Conservation (phyloP, 2,797 vertebrate species). For the Discoglossus pictus region DNA sequence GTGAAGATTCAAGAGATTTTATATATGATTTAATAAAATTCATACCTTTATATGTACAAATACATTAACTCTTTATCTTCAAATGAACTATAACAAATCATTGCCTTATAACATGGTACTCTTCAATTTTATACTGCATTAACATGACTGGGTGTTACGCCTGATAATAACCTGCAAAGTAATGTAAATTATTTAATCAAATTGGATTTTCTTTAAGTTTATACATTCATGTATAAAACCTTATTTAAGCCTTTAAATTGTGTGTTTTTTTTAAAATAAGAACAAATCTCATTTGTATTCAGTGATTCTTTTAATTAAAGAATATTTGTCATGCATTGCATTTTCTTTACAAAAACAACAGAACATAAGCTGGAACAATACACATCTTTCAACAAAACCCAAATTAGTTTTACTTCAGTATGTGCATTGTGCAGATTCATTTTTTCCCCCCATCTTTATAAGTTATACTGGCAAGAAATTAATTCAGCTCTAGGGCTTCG, state of each 20-base stretch:
- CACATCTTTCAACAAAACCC: constrained; percentile 42
- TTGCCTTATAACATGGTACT: constrained; percentile 33
- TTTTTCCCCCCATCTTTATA: constrained; percentile 47
- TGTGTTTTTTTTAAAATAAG: constrained; percentile 21
- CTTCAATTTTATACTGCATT: constrained; percentile 54
- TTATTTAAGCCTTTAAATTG: constrained; percentile 5
- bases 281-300: constrained; percentile 36
- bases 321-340: constrained; percentile 31
- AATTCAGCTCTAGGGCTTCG: constrained; percentile 49
- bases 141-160: constrained; percentile 49
- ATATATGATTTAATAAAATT: too few relatives aligned
- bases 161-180: constrained; percentile 38
- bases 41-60: too few relatives aligned
- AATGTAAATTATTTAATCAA: constrained; percentile 1
- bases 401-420: constrained; percentile 49
- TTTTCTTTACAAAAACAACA: constrained; percentile 42
- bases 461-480: constrained; percentile 40
- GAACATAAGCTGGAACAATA: constrained; percentile 32
- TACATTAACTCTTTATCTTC: too few relatives aligned
- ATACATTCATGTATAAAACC: too few relatives aligned
- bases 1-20: too few relatives aligned
- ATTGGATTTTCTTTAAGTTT: constrained; percentile 26
- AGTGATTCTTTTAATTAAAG: constrained; percentile 42
- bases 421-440: constrained; percentile 39
- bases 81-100: too few relatives aligned